A percentile compares a stretch with the other conserved stretches of the same genome.
These are phyloP conservation scores for Premnoplex brunnescens DNA, from an alignment of 2,797 vertebrate species.

Conservation along the genomic window DNA sequence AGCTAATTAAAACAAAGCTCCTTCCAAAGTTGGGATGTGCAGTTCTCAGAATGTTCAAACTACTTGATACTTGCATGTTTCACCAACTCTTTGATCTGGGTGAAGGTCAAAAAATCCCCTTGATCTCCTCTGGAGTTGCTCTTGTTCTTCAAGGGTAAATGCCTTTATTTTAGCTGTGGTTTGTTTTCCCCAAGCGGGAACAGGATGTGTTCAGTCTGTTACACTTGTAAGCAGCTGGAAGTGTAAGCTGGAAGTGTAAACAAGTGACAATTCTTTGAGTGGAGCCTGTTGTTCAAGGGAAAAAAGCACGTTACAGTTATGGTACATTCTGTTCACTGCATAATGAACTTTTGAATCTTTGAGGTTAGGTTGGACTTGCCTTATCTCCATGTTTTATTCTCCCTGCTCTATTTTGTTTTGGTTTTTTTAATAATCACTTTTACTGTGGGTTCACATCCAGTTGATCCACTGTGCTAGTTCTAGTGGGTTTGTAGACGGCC, in stretches of 20 bases:
- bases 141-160: slow-evolving; percentile 3
- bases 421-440: not conserved
- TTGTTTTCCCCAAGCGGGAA: slow-evolving; percentile 7
- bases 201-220: slow-evolving; percentile 19
- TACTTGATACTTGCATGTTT: not conserved
- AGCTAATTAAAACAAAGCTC: not conserved
- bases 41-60: not conserved
- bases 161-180: slow-evolving; percentile 3
- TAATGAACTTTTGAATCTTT: slow-evolving; percentile 18
- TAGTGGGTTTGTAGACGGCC: not conserved
- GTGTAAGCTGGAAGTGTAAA: not conserved
- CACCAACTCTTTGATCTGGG: not conserved
- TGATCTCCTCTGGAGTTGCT: not conserved
- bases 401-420: not conserved
- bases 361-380: not conserved
- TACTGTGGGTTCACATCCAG: not conserved
- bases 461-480: not conserved
- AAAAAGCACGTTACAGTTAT: not conserved
- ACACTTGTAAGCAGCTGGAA: not conserved
- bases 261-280: not conserved
- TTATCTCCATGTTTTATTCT: not conserved
- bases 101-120: not conserved
- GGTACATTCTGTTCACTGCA: not conserved
- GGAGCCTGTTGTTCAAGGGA: not conserved
- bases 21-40: not conserved